Evolutionary conservation across 2,113 vertebrate species (phyloP).

Genomic region (Pelobates fuscus): DNA sequence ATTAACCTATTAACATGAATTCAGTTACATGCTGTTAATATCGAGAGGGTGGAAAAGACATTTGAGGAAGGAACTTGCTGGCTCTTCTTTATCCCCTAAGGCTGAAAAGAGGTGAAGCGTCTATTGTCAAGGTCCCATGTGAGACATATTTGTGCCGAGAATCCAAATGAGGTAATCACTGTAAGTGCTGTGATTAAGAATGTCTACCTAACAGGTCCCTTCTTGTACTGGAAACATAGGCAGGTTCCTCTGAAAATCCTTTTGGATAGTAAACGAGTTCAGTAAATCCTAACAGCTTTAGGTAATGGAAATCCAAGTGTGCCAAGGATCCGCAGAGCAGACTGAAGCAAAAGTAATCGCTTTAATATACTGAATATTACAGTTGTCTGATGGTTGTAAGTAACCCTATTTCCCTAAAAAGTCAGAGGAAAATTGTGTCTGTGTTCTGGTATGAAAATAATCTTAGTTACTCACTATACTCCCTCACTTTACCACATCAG

Average conservation of each 20-base stretch:
- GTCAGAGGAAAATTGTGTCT: too few relatives aligned
- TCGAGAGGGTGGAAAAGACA: background rate
- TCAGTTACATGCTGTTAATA: too few relatives aligned
- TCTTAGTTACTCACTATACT: too few relatives aligned
- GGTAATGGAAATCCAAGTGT: constrained; percentile 33
- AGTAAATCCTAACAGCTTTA: constrained; percentile 33
- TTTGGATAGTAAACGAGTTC: constrained; percentile 24
- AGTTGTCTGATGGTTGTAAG: background rate
- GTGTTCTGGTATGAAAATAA: too few relatives aligned
- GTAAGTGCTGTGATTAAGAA: background rate
- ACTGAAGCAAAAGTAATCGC: constrained; percentile 18
- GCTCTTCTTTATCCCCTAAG: background rate
- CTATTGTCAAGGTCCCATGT: background rate
- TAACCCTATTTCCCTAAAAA: background rate
- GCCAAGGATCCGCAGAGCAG: background rate
- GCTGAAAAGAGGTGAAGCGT: background rate
- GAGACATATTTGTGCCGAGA: background rate
- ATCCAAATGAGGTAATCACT: constrained; percentile 36
- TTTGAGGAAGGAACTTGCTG: background rate
- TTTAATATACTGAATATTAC: constrained; percentile 18
- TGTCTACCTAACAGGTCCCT: constrained; percentile 3
- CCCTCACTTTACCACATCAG: too few relatives aligned
- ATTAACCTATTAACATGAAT: too few relatives aligned
- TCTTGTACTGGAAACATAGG: constrained; percentile 15
- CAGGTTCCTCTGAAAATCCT: constrained; percentile 19